Conservation (phyloP, 2,888 invertebrate genomes). For the Cerastis rubricosa region DNA sequence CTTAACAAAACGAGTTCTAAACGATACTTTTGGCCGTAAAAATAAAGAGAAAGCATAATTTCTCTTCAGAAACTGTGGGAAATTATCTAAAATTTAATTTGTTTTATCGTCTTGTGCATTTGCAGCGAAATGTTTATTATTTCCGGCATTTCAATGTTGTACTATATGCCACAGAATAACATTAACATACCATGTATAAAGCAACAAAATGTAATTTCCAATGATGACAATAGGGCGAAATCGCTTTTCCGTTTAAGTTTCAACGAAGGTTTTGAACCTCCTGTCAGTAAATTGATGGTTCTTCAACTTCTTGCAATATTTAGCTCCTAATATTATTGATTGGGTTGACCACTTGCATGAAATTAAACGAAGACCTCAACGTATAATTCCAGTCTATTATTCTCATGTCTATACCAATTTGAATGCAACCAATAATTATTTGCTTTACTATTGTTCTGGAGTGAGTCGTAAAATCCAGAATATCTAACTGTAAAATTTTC, state of each 20-base stretch:
- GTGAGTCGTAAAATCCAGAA: slow-evolving; percentile 51
- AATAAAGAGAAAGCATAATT: slow-evolving; percentile 37
- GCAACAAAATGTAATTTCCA: neutral
- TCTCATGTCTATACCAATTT: slow-evolving; percentile 21
- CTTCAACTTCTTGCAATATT: no score
- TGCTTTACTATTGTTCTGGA: slow-evolving; percentile 39
- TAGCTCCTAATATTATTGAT: neutral
- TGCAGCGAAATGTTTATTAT: neutral
- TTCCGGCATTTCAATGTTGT: neutral
- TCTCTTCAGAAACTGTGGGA: slow-evolving; percentile 20
- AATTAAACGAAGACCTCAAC: neutral
- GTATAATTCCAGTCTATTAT: slow-evolving; percentile 14
- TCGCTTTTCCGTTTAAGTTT: neutral
- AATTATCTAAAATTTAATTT: slow-evolving; percentile 15
- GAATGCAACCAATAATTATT: slow-evolving; percentile 39
- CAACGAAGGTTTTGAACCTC: neutral
- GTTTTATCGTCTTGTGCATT: slow-evolving; percentile 14
- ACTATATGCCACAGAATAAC: neutral
- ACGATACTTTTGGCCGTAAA: slow-evolving; percentile 20
- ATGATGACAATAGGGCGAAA: neutral
- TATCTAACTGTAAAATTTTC: slow-evolving; percentile 54
- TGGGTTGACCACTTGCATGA: neutral
- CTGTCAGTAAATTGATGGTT: neutral
- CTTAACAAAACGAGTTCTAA: slow-evolving; percentile 3
- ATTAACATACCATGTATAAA: neutral